phyloP scores from a whole-genome alignment of 1,140 invertebrate genomes.

The Drosophila rhopaloa region DNA sequence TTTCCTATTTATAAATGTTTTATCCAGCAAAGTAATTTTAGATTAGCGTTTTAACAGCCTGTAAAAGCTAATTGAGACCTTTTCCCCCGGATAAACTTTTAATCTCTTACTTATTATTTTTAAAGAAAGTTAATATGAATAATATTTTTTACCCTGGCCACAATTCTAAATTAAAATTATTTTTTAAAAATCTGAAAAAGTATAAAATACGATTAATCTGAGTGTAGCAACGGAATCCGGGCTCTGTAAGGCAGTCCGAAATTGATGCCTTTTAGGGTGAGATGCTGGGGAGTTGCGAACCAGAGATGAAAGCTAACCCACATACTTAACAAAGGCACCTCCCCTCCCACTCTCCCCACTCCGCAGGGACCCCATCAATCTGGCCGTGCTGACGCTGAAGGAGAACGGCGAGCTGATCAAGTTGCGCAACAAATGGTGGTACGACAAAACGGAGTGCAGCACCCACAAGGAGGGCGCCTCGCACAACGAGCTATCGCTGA shows the following conservation, averaged over 20 bases:
- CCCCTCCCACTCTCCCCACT: neutral
- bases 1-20: too few species aligned
- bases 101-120: too few species aligned
- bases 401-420: slow-evolving; percentile 96
- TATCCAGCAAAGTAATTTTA: too few species aligned
- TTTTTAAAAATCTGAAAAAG: too few species aligned
- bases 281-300: neutral
- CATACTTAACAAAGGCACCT: slow-evolving; percentile 41
- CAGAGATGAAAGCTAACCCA: slow-evolving; percentile 33
- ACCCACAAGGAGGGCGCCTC: slow-evolving; percentile 89
- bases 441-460: slow-evolving; percentile 92
- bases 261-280: slow-evolving; percentile 35
- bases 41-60: too few species aligned
- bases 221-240: neutral
- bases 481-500: slow-evolving; percentile 95
- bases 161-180: too few species aligned
- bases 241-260: slow-evolving; percentile 7
- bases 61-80: too few species aligned
- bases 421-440: slow-evolving; percentile 97
- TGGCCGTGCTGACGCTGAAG: slow-evolving; percentile 95
- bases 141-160: too few species aligned
- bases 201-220: neutral
- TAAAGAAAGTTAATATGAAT: too few species aligned
- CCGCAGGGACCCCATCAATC: slow-evolving; percentile 93
- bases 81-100: too few species aligned